phyloP scores from a whole-genome alignment of 92 coral and sea anemone genomes.

The Meandrina meandrites region DNA sequence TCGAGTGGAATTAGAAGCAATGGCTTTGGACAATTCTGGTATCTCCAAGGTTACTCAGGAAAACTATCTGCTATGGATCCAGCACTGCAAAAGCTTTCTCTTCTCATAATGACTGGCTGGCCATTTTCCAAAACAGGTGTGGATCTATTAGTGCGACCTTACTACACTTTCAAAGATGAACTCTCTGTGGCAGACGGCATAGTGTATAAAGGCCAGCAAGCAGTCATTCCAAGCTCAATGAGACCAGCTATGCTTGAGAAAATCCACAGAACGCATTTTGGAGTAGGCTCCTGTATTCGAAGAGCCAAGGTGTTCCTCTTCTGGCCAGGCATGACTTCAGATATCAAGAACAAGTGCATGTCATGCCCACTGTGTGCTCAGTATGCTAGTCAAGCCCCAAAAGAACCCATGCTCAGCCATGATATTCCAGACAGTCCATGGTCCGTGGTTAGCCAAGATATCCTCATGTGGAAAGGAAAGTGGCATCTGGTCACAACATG shows the following conservation, averaged over 20 bases:
- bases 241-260: too few relatives aligned
- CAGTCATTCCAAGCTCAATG: constrained; percentile 32
- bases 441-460: constrained; percentile 34
- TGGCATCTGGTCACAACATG: constrained; percentile 43
- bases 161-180: constrained; percentile 19
- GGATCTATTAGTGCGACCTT: constrained; percentile 25
- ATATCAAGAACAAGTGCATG: too few relatives aligned
- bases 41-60: constrained; percentile 3
- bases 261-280: too few relatives aligned
- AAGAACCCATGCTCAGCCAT: too few relatives aligned
- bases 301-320: too few relatives aligned
- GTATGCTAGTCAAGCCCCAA: too few relatives aligned
- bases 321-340: too few relatives aligned
- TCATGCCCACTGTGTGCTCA: too few relatives aligned
- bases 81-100: background rate
- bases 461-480: constrained; percentile 42
- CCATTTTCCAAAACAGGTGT: constrained; percentile 31
- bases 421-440: too few relatives aligned
- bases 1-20: constrained; percentile 30
- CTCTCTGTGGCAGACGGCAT: constrained; percentile 53
- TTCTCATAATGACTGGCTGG: too few relatives aligned
- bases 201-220: constrained; percentile 56
- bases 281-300: too few relatives aligned
- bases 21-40: constrained; percentile 40
- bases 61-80: background rate